These are phyloP conservation scores for Oscarella lobularis DNA, from an alignment of 37 sponge, comb jelly and placozoan species.

Conservation along the genomic window DNA sequence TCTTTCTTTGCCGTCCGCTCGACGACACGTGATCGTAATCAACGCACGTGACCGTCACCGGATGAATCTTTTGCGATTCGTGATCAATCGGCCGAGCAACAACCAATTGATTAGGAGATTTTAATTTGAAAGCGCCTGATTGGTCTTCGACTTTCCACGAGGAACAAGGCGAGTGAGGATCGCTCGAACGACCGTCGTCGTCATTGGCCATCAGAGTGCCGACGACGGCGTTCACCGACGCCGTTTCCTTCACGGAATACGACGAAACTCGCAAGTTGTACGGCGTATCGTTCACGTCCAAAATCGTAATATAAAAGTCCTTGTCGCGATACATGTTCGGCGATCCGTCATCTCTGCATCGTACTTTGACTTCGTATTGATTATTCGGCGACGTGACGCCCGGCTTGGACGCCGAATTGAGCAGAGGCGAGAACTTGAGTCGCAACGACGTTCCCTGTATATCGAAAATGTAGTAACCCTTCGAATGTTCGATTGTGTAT, in stretches of 20 bases:
- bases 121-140: not conserved
- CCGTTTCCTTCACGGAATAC: not conserved
- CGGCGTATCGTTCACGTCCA: slow-evolving; percentile 6
- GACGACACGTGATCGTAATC: not conserved
- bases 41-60: not conserved
- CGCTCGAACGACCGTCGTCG: not conserved
- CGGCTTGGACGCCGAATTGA: not conserved
- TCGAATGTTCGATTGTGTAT: not conserved
- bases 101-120: not conserved
- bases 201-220: not conserved
- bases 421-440: not conserved
- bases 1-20: not conserved
- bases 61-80: slow-evolving; percentile 1
- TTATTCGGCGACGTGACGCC: not conserved
- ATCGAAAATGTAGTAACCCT: not conserved
- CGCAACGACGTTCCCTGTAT: not conserved
- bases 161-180: slow-evolving; percentile 3
- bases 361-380: not conserved
- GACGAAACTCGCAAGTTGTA: not conserved
- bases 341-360: not conserved
- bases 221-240: not conserved
- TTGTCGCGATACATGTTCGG: slow-evolving; percentile 1
- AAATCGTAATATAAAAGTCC: not conserved
- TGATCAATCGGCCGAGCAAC: not conserved
- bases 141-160: not conserved